Evolutionary conservation across 2,888 invertebrate species (phyloP), one percentile per base, ranked within the genome.

Genomic region (Xestia ashworthii): DNA sequence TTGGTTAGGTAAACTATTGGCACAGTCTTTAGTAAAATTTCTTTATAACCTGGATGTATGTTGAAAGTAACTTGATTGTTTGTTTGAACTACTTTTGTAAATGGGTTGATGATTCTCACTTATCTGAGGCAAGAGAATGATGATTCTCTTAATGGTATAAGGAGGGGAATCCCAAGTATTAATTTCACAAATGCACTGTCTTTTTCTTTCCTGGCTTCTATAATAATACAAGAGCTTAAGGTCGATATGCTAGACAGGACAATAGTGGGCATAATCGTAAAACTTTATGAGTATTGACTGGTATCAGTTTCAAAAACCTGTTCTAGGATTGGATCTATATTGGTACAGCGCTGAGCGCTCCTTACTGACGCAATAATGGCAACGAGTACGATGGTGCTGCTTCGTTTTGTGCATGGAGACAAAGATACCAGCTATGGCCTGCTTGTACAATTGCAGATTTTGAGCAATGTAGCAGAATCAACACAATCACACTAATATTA

Each of bases 261-360:
- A 74, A 69, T 79, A 60, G 50, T 48, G 50, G 19, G 53, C 58
- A 75, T 69, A 60, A 74, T 87, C 67, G 69, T 84, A 60, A 87
- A 87, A 80, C 55, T 74, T 87, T 84, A 84, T n/a, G 81, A 53
- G 65, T 64, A n/a, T n/a, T n/a, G n/a, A n/a, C n/a, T n/a, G n/a
- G 14, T 74, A 74, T 84, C 84, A 53, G 74, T 60, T 67, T 71
- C 67, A 46, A 58, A 75, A 87, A 80, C 87, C 85, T 53, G 87
- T 84, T 84, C 65, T 68, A 38, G 65, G 60, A 87, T 53, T 38
- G 50, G 41, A 11, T 70, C 65, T 86, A 65, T 80, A n/a, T 84
- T 53, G 22, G 71, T 41, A n/a, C 68, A 12, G 46, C 12, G 12
- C 46, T 46, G 70, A 62, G 44, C 55, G 32, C 32, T 58, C n/a